phyloP scores from a whole-genome alignment of 2,797 vertebrate genomes.

The Oceanodroma leucorhoa region DNA sequence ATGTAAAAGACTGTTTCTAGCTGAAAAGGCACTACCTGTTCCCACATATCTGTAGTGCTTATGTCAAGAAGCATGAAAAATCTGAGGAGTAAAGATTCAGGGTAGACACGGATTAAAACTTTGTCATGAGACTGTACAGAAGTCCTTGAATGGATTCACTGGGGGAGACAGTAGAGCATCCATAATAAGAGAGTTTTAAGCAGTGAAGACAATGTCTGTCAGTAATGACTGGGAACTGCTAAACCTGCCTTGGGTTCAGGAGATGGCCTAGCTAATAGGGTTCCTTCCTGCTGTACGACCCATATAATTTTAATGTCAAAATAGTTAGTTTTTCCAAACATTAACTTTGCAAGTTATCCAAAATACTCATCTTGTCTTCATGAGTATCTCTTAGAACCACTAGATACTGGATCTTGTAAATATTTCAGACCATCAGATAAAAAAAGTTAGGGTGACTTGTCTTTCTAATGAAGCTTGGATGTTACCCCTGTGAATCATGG shows the following conservation, averaged over 20 bases:
- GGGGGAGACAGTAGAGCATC: neutral
- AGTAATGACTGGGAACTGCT: neutral
- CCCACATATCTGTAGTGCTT: neutral
- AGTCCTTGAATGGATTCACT: neutral
- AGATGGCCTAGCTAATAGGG: neutral
- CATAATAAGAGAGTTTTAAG: neutral
- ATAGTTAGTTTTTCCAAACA: neutral
- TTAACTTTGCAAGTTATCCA: neutral
- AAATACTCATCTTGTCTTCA: neutral
- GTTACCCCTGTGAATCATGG: neutral
- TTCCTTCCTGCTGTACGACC: neutral
- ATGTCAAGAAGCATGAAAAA: neutral
- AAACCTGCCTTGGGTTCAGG: neutral
- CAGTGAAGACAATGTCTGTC: neutral
- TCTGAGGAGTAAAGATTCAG: neutral
- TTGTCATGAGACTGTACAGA: neutral
- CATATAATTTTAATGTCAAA: neutral
- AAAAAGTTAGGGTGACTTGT: neutral
- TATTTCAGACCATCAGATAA: neutral
- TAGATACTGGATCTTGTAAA: neutral
- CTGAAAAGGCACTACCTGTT: neutral
- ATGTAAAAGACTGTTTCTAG: neutral
- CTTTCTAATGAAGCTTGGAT: neutral
- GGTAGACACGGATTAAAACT: neutral
- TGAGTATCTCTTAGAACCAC: neutral